A percentile compares a stretch with the other conserved stretches of the same genome.
phyloP scores from a whole-genome alignment of 1,140 invertebrate genomes.

The Euborellia annulipes region DNA sequence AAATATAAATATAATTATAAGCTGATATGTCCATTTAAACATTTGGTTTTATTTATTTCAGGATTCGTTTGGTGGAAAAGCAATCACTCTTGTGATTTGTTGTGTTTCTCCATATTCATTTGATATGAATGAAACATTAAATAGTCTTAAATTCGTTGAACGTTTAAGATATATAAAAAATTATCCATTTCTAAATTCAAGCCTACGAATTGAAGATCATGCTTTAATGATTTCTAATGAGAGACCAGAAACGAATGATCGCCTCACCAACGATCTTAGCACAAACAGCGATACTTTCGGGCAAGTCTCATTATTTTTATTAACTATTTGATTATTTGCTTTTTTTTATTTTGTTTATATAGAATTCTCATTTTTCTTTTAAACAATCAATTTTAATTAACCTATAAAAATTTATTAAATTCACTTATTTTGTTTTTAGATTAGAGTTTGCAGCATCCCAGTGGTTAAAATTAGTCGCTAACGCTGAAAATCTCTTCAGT shows the following conservation, averaged over 20 bases:
- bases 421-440: constrained; percentile 7
- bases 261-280: constrained; percentile 25
- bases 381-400: too few species aligned
- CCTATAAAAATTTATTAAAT: not conserved
- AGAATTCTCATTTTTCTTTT: too few species aligned
- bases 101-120: constrained; percentile 43
- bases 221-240: too few species aligned
- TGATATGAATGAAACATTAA: constrained; percentile 42
- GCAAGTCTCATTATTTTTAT: not conserved
- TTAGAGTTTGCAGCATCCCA: constrained; percentile 66
- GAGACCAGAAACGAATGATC: too few species aligned
- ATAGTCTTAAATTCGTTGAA: constrained; percentile 40
- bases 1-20: too few species aligned
- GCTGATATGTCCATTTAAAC: too few species aligned
- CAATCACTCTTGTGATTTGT: constrained; percentile 45
- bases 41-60: too few species aligned
- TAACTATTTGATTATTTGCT: too few species aligned
- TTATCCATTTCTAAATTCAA: constrained; percentile 41
- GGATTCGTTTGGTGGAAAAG: constrained; percentile 47
- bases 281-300: constrained; percentile 40
- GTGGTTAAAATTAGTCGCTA: constrained; percentile 63
- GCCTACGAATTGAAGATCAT: too few species aligned
- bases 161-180: constrained; percentile 44
- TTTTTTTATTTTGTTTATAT: too few species aligned
- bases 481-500: constrained; percentile 66